A percentile compares a stretch with the other conserved stretches of the same genome.
phyloP scores from a whole-genome alignment of 35 echinoderm and acorn worm species.

The Holothuria glaberrima region DNA sequence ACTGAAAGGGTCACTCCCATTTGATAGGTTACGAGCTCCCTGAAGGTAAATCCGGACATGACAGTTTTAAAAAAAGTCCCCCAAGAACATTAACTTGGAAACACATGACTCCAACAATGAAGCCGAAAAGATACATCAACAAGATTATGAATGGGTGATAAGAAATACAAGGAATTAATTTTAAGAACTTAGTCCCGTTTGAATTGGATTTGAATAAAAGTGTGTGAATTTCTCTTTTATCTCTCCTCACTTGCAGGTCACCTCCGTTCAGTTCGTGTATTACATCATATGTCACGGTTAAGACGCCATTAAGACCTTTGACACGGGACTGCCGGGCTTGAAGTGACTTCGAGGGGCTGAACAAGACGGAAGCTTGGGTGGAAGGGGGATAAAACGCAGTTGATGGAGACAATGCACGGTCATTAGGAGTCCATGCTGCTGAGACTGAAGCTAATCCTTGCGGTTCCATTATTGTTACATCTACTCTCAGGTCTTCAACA shows the following conservation, averaged over 20 bases:
- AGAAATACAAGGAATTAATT: too few relatives aligned
- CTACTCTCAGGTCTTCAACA: background rate
- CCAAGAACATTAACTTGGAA: too few relatives aligned
- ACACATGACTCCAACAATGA: too few relatives aligned
- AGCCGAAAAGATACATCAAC: too few relatives aligned
- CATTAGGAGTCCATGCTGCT: background rate
- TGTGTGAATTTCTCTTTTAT: background rate
- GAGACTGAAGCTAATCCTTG: conserved; percentile 7
- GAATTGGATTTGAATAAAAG: too few relatives aligned
- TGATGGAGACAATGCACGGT: background rate
- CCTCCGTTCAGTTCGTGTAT: conserved; percentile 1
- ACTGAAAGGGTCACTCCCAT: too few relatives aligned
- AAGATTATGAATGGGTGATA: too few relatives aligned
- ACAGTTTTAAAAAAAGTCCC: too few relatives aligned
- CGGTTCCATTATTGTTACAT: conserved; percentile 17
- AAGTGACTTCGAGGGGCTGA: background rate
- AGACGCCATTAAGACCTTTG: conserved; percentile 6
- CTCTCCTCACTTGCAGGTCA: background rate
- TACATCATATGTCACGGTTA: conserved; percentile 25
- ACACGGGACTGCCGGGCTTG: background rate
- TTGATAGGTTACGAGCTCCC: too few relatives aligned
- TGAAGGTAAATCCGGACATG: too few relatives aligned
- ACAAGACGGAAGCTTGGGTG: background rate
- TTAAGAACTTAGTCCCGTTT: too few relatives aligned
- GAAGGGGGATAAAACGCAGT: background rate